Evolutionary conservation across 2,797 vertebrate genomes (phyloP), one percentile per base, ranked within the genome.

Genomic region (Rhodeus uyekii): DNA sequence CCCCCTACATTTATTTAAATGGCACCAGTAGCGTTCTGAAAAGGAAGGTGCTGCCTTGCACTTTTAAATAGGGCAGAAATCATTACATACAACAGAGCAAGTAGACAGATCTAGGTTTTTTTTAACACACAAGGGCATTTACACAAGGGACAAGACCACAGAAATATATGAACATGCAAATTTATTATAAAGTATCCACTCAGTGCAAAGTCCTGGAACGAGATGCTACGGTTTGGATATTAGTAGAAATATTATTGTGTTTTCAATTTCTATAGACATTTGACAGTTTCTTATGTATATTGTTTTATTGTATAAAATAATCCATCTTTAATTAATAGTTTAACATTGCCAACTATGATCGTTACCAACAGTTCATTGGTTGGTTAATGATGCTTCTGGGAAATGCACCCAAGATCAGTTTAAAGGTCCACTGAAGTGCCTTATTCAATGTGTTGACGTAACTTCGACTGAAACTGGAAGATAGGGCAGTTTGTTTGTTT

Each of bases 41-140:
- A 64, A 76, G 46, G 67, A 86, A 88, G 78, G 60, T 85, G 84
- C 86, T 86, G 83, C 75, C 78, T 80, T 80, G 85, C 77, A 84
- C 68, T 84, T 86, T 88, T 85, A 83, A 84, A 79, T 85, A 81
- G 69, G 55, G 29, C 73, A 80, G 71, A 78, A 78, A 67, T 80
- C 38, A 80, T 82, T 81, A 58, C n/a, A 82, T 48, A 68, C 65
- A 72, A 75, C 69, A 64, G 61, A 29, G 68, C 22, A 14, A 44
- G 68, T 24, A 22, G 74, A 81, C 83, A 79, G 76, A 79, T 79
- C 69, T 78, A 38, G 74, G 16, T 46, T 82, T 81, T 44, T n/a
- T 82, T 82, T 82, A 60, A 76, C 81, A 68, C 73, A 44, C 73
- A 69, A 76, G 81, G 81, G 73, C 64, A 69, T 69, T 82, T 46